phyloP scores from a whole-genome alignment of 2,888 invertebrate species.

The Melieria picta region DNA sequence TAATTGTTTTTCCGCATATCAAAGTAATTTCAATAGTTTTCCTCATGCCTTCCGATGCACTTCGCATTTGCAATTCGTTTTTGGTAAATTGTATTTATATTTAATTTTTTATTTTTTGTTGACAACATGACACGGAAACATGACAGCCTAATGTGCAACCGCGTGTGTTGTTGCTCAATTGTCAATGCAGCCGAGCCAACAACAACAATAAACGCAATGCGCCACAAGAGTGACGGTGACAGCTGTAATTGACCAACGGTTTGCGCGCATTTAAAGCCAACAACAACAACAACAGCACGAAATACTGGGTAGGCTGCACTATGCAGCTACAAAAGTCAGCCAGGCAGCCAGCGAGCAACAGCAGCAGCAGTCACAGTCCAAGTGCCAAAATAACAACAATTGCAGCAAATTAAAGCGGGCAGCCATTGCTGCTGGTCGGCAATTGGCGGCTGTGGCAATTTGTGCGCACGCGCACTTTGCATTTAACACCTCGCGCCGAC shows the following conservation, averaged over 20 bases:
- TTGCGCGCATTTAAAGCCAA: background rate
- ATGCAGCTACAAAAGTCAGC: no score
- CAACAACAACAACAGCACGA: no score
- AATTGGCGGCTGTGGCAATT: no score
- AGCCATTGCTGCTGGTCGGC: no score
- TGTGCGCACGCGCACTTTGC: background rate
- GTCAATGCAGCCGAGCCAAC: conserved; percentile 42
- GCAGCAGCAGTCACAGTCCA: no score
- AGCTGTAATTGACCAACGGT: conserved; percentile 27
- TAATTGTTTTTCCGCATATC: background rate
- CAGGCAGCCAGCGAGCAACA: background rate
- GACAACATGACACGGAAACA: conserved; percentile 57
- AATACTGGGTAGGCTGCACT: no score
- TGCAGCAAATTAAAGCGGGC: no score
- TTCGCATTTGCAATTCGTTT: background rate
- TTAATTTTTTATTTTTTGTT: conserved; percentile 1
- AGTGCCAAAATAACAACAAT: no score
- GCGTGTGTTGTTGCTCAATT: conserved; percentile 44
- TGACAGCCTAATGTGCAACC: conserved; percentile 59
- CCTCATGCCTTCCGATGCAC: no score
- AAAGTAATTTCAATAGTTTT: no score
- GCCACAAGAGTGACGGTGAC: conserved; percentile 10
- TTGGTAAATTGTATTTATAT: background rate
- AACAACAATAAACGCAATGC: conserved; percentile 19
- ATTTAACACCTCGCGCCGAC: background rate